These are phyloP conservation scores for Leptinotarsa tumamoca DNA, from an alignment of 2,888 invertebrate genomes.

Conservation along the genomic window DNA sequence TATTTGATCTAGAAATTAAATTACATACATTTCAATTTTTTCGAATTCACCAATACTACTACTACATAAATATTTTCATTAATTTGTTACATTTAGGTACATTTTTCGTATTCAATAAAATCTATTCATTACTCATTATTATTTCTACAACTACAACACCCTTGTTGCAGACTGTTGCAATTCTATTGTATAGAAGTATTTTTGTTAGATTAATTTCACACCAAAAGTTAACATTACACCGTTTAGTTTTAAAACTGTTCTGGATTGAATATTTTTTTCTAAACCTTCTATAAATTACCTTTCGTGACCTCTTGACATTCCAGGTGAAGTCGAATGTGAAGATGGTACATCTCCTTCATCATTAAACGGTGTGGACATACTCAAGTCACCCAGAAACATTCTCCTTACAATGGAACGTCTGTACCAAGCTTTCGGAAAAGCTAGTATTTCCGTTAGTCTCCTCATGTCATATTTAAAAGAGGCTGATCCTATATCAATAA, in stretches of 20 bases:
- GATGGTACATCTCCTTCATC: constrained; percentile 59
- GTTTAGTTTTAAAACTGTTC: background rate
- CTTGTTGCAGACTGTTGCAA: too few species aligned
- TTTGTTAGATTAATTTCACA: too few species aligned
- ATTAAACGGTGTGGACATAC: constrained; percentile 67
- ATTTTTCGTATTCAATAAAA: too few species aligned
- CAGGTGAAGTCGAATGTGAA: constrained; percentile 51
- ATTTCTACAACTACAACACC: too few species aligned
- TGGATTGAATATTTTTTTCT: too few species aligned
- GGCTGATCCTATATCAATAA: constrained; percentile 94
- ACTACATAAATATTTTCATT: too few species aligned
- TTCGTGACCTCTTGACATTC: constrained; percentile 51
- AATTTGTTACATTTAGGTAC: too few species aligned
- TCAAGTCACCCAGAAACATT: constrained; percentile 93
- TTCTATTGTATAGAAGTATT: too few species aligned
- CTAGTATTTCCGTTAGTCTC: constrained; percentile 93
- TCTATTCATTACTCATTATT: too few species aligned
- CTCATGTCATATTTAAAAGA: constrained; percentile 99
- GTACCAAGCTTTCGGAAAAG: constrained; percentile 99
- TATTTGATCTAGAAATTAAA: constrained; percentile 38
- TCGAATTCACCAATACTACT: too few species aligned
- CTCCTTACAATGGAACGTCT: constrained; percentile 91
- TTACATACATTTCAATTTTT: too few species aligned
- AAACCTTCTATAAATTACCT: constrained; percentile 40
- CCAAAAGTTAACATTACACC: too few species aligned